Evolutionary conservation across 2,888 invertebrate genomes (phyloP).

Genomic region (Lingula anatina): DNA sequence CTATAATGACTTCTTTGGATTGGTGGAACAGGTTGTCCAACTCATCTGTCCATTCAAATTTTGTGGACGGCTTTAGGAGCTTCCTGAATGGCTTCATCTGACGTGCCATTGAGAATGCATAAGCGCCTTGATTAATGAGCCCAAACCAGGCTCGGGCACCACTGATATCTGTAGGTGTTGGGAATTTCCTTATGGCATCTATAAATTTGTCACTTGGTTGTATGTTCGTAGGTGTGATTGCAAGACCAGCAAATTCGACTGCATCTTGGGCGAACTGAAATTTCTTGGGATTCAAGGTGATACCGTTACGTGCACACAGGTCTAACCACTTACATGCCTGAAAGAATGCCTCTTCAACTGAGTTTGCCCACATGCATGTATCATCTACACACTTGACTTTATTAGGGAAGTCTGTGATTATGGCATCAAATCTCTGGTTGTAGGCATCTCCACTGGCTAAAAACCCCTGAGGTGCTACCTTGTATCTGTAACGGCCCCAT

Average conservation of each 20-base stretch:
- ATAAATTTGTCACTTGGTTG: constrained; percentile 17
- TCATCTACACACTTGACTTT: constrained; percentile 17
- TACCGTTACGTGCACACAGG: constrained; percentile 13
- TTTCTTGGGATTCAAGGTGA: constrained; percentile 13
- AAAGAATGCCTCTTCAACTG: constrained; percentile 13
- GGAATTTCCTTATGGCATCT: constrained; percentile 15
- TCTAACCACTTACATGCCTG: constrained; percentile 15
- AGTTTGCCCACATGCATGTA: constrained; percentile 13
- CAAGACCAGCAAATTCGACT: constrained; percentile 12
- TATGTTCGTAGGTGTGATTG: constrained; percentile 12
- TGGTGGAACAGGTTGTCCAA: constrained; percentile 7
- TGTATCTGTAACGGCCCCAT: constrained; percentile 11
- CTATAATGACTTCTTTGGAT: constrained; percentile 12
- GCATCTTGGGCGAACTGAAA: constrained; percentile 11
- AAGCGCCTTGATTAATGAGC: constrained; percentile 19
- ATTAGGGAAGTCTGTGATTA: constrained; percentile 9
- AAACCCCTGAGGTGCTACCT: constrained; percentile 12
- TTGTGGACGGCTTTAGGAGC: constrained; percentile 16
- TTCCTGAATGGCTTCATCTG: constrained; percentile 19
- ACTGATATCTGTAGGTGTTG: constrained; percentile 14
- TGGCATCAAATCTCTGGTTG: constrained; percentile 14
- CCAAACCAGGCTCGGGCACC: constrained; percentile 20
- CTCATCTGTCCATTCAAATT: constrained; percentile 12
- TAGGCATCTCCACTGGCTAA: constrained; percentile 16
- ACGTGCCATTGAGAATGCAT: constrained; percentile 14